Percentiles rank a stretch among this genome's conserved stretches.
phyloP scores from a whole-genome alignment of 1,140 invertebrate species.

The Drosophila seguyi region DNA sequence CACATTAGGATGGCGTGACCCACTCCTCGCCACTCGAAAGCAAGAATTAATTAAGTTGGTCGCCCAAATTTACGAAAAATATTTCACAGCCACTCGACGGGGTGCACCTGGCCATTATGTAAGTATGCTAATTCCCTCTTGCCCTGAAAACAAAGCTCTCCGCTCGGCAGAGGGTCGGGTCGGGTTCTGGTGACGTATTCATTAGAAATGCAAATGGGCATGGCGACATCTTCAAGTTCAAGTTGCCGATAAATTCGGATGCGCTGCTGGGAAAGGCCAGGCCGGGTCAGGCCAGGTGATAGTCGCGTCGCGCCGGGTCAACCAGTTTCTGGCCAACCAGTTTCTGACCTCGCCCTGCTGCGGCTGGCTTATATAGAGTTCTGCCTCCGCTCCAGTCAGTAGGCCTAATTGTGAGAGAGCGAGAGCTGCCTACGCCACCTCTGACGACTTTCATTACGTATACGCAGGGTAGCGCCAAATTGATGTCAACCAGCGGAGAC shows the following conservation, averaged over 20 bases:
- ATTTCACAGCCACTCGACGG: conserved; percentile 23
- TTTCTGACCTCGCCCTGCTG: conserved; percentile 48
- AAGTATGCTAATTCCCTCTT: conserved; percentile 38
- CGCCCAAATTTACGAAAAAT: conserved; percentile 20
- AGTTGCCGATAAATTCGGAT: conserved; percentile 67
- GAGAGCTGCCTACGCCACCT: not conserved
- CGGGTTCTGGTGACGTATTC: conserved; percentile 58
- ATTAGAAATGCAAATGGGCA: conserved; percentile 73
- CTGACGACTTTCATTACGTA: conserved; percentile 57
- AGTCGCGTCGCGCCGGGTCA: conserved; percentile 40
- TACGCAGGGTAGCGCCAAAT: conserved; percentile 63
- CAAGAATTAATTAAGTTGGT: conserved; percentile 28
- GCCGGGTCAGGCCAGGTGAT: conserved; percentile 66
- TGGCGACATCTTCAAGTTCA: conserved; percentile 75
- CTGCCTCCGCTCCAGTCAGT: too few relatives aligned
- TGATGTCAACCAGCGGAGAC: conserved; percentile 50
- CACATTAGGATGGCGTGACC: conserved; percentile 2
- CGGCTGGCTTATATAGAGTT: conserved; percentile 23
- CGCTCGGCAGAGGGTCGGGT: conserved; percentile 26
- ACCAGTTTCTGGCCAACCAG: conserved; percentile 63
- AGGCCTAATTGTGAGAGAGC: conserved; percentile 40
- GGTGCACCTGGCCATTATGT: conserved; percentile 38
- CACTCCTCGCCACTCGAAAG: conserved; percentile 11
- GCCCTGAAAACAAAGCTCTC: conserved; percentile 19
- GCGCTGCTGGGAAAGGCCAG: conserved; percentile 47